These are phyloP conservation scores for Taenaris catops DNA, from an alignment of 2,888 invertebrate species.

Conservation along the genomic window DNA sequence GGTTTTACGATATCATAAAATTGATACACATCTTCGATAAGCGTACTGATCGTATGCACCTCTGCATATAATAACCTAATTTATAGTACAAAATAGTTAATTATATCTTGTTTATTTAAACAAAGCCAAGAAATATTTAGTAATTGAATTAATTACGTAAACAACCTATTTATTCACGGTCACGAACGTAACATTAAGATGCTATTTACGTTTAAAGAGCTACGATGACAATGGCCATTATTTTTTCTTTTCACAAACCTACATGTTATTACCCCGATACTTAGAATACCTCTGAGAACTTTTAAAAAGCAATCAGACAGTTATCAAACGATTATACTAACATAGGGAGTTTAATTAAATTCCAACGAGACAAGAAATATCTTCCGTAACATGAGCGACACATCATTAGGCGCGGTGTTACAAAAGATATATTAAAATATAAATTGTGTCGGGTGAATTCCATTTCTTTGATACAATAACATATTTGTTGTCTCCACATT, in stretches of 20 bases:
- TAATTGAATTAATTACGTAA: constrained; percentile 2
- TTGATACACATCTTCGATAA: constrained; percentile 61
- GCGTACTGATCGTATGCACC: constrained; percentile 29
- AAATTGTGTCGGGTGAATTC: no score
- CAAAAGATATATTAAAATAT: no score
- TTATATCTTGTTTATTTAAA: no score
- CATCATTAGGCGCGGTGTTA: constrained; percentile 13
- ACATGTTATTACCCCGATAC: no score
- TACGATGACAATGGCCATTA: constrained; percentile 7
- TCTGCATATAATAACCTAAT: no score
- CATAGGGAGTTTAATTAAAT: constrained; percentile 62
- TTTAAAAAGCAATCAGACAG: constrained; percentile 11
- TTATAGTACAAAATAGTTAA: no score
- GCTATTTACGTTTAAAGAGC: constrained; percentile 6
- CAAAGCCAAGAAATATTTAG: no score
- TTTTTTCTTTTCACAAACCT: constrained; percentile 5
- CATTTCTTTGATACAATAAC: no score
- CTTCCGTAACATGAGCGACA: constrained; percentile 14
- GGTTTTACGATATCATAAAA: constrained; percentile 73
- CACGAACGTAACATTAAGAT: constrained; percentile 2
- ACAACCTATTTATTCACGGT: constrained; percentile 6
- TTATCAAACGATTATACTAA: constrained; percentile 43
- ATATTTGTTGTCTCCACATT: no score
- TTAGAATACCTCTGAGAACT: no score
- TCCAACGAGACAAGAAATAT: constrained; percentile 40